Percentiles rank a stretch among this genome's conserved stretches.
phyloP scores from a whole-genome alignment of 2,888 invertebrate species.

The Drosophila nr. medialis region DNA sequence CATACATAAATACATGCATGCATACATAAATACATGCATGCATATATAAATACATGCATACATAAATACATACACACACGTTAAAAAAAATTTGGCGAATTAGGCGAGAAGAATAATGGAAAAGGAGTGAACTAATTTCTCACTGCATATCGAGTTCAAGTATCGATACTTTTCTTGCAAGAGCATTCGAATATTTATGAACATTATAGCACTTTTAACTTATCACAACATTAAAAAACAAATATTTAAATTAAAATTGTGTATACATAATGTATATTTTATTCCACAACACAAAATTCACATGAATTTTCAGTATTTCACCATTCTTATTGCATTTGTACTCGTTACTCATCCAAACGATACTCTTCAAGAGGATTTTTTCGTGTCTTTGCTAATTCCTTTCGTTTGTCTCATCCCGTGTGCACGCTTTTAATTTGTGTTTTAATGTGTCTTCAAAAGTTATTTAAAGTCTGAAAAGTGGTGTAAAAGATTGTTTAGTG shows the following conservation, averaged over 20 bases:
- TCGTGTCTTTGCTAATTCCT: background rate
- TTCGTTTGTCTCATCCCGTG: constrained; percentile 14
- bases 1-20: accelerated
- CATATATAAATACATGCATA: background rate
- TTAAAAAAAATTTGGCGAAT: background rate
- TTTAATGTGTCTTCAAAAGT: constrained; percentile 15
- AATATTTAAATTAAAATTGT: background rate
- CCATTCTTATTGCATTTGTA: background rate
- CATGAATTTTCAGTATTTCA: background rate
- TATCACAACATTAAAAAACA: background rate
- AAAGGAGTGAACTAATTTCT: background rate
- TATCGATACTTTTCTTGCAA: background rate
- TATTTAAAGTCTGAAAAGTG: constrained; percentile 12
- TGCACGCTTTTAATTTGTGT: constrained; percentile 18
- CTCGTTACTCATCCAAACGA: constrained; percentile 1
- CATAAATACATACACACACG: background rate
- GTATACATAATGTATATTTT: background rate
- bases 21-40: too few species aligned
- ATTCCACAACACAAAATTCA: background rate
- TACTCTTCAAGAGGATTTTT: background rate
- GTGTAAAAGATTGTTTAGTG: constrained; percentile 17
- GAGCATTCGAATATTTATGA: background rate
- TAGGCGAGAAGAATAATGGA: background rate
- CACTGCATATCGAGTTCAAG: background rate
- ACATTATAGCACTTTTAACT: background rate